These are phyloP conservation scores for Atrina japonica DNA, from an alignment of 2,888 invertebrate genomes.

Conservation along the genomic window DNA sequence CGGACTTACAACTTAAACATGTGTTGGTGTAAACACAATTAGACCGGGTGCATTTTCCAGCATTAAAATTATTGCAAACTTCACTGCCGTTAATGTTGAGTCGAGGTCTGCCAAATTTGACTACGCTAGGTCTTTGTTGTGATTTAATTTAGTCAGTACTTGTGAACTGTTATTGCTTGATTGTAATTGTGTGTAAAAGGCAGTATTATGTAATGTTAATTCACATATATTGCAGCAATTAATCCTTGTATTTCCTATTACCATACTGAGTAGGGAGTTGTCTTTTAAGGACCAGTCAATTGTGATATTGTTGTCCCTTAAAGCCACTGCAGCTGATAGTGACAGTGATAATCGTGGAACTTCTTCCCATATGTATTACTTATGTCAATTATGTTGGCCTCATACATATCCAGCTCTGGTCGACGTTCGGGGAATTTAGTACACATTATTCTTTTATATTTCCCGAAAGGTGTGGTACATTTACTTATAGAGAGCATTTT, in stretches of 20 bases:
- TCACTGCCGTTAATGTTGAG: neutral
- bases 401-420: slow-evolving; percentile 26
- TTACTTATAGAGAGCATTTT: slow-evolving; percentile 26
- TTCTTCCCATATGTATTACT: slow-evolving; percentile 23
- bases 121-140: neutral
- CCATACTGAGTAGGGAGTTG: neutral
- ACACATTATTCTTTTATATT: slow-evolving; percentile 31
- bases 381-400: slow-evolving; percentile 31
- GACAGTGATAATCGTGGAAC: slow-evolving; percentile 35
- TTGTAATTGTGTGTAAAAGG: neutral
- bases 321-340: slow-evolving; percentile 4
- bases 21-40: neutral
- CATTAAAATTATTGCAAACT: slow-evolving; percentile 22
- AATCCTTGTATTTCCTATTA: neutral
- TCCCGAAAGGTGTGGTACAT: slow-evolving; percentile 34
- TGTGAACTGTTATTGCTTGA: neutral
- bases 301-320: neutral
- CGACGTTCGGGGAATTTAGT: slow-evolving; percentile 24
- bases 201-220: slow-evolving; percentile 3
- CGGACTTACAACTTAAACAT: neutral
- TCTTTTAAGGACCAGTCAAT: slow-evolving; percentile 11
- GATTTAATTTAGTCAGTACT: neutral
- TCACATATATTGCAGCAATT: slow-evolving; percentile 1
- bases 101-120: slow-evolving; percentile 1
- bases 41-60: neutral